Evolutionary conservation across 1,140 invertebrate species (phyloP).

Genomic region (Drosophila nasuta): DNA sequence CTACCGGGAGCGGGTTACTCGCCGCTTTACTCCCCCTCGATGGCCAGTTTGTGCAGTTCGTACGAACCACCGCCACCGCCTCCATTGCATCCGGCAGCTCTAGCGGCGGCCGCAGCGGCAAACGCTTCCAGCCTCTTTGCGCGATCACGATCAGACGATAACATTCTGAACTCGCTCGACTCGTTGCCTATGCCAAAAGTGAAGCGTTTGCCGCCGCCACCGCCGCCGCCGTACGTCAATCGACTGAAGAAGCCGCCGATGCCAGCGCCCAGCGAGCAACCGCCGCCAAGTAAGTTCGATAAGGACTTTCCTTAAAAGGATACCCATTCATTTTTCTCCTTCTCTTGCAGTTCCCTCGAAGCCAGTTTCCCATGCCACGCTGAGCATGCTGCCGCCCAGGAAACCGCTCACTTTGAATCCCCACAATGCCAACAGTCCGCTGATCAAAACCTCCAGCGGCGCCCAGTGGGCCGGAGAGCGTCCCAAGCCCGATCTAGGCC

Average conservation of each 20-base stretch:
- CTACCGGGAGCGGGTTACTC: slow-evolving; percentile 86
- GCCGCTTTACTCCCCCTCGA: slow-evolving; percentile 87
- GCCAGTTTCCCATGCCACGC: slow-evolving; percentile 45
- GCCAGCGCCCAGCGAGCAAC: slow-evolving; percentile 79
- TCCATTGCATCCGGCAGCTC: slow-evolving; percentile 84
- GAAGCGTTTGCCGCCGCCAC: slow-evolving; percentile 90
- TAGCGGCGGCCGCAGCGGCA: slow-evolving; percentile 86
- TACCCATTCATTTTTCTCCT: neutral
- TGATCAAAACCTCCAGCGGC: slow-evolving; percentile 78
- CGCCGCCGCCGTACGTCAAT: slow-evolving; percentile 85
- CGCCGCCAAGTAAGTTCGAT: slow-evolving; percentile 78
- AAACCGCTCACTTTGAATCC: slow-evolving; percentile 75
- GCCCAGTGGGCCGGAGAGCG: slow-evolving; percentile 81
- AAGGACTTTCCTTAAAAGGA: neutral
- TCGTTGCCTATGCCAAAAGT: slow-evolving; percentile 88
- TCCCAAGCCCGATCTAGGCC: slow-evolving; percentile 58
- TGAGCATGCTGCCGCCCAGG: slow-evolving; percentile 63
- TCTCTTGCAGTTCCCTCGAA: slow-evolving; percentile 73
- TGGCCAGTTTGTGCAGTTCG: slow-evolving; percentile 86
- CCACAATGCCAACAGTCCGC: slow-evolving; percentile 66
- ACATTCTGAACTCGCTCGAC: slow-evolving; percentile 89
- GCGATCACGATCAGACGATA: slow-evolving; percentile 91
- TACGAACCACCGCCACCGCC: slow-evolving; percentile 86
- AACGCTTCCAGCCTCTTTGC: slow-evolving; percentile 86
- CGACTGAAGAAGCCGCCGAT: slow-evolving; percentile 81